Evolutionary conservation across 2,888 invertebrate species (phyloP).

Genomic region (Ceratothoa steindachneri): DNA sequence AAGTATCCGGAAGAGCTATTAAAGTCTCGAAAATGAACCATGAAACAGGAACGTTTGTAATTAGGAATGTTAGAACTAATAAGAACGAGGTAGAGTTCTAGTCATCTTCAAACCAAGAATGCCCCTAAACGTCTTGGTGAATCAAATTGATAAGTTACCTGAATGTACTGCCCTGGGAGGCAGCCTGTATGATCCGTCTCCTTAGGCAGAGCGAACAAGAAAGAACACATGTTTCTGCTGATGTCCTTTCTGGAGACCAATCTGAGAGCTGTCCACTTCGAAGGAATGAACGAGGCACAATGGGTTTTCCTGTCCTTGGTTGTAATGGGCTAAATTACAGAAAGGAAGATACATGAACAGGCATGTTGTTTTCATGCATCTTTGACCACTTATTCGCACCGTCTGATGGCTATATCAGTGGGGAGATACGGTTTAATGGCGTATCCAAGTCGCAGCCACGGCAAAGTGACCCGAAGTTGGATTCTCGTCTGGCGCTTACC

Average conservation of each 20-base stretch:
- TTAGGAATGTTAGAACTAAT: background rate
- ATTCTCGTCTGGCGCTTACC: too few species aligned
- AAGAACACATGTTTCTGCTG: constrained; percentile 36
- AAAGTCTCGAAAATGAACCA: background rate
- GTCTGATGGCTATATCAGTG: too few species aligned
- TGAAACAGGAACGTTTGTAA: background rate
- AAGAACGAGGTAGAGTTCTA: background rate
- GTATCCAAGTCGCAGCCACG: too few species aligned
- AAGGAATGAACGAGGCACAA: constrained; percentile 20
- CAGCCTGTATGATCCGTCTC: constrained; percentile 37
- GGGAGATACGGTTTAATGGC: too few species aligned
- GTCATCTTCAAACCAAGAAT: background rate
- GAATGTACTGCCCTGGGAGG: too few species aligned
- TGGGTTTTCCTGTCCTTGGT: constrained; percentile 26
- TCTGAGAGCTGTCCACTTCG: constrained; percentile 19
- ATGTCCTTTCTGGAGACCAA: constrained; percentile 15
- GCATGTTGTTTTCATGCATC: too few species aligned
- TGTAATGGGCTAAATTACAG: too few species aligned
- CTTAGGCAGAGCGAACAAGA: constrained; percentile 32
- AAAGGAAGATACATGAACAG: too few species aligned
- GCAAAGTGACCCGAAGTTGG: too few species aligned
- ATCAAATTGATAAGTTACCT: constrained; percentile 29
- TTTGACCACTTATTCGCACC: too few species aligned
- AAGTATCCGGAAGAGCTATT: too few species aligned
- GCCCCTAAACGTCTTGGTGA: background rate